Base-by-base conservation (phyloP, 2,888 invertebrate genomes). In the Tinea semifulvella region DNA sequence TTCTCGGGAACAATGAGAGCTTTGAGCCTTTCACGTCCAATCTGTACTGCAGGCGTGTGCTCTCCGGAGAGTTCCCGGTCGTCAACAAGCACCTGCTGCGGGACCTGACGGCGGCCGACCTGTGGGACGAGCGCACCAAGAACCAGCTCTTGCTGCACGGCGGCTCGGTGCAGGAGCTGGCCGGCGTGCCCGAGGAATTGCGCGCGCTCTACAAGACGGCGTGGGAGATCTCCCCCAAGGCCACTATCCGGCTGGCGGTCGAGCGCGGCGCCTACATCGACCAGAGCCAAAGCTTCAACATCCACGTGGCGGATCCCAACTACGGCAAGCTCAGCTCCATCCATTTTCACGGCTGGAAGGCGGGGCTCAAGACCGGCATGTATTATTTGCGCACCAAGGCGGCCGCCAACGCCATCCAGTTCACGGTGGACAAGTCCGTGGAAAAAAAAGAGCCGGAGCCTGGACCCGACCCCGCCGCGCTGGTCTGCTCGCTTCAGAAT, bases 11-110 rank as follows among this genome's bases (percentile, higher is more conserved):
- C 65, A 99, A 98, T 66, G 98, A 99, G 70, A 94, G 97, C 0
- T 92, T 98, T 60, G 99, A 99, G 71, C 95, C 99, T 0, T 99
- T 98, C 69, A 98, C 98, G 0, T 96, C 94, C 25, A 99, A 99
- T 64, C 94, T 99, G 55, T 99, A 98, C 70, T 90, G 92, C 14
- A 83, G 98, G 53, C 83, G 97, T 42, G 98, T 99, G 1, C 79
- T 98, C 3, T 96, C 96, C 2, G 98, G 98, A 0, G 97, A 98
- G 76, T 98, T 97, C 63, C 88, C 94, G 84, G 88, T 98, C 16
- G 97, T 99, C 0, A 99, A 99, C 69, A 96, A 96, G 54, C 98
- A 99, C 73, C 82, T 99, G 49, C 69, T 99, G 27, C 90, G 90
- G 57, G 98, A 99, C 77, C 80, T 99, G 49, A 96, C 96, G 0